phyloP scores from a whole-genome alignment of 2,797 vertebrate species.

The Enteromius anoplus region DNA sequence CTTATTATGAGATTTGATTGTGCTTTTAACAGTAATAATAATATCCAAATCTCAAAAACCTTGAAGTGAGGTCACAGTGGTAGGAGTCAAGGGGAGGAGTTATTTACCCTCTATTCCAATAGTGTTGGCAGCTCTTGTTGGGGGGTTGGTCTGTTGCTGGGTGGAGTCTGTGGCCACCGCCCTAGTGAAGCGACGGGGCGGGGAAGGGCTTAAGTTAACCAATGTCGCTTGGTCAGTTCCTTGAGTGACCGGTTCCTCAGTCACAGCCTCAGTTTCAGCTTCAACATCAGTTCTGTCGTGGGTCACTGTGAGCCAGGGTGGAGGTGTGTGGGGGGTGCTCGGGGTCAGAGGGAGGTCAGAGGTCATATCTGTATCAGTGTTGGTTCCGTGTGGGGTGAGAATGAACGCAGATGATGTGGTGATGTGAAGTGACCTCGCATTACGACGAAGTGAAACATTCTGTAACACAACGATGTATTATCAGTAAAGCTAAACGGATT shows the following conservation, averaged over 20 bases:
- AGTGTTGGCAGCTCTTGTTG: conserved; percentile 79
- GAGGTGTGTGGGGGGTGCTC: conserved; percentile 41
- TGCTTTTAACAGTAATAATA: not conserved
- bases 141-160: conserved; percentile 71
- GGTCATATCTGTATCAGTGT: conserved; percentile 48
- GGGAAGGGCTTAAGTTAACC: conserved; percentile 76
- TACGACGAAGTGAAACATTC: conserved; percentile 66
- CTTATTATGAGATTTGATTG: not conserved
- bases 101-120: conserved; percentile 83
- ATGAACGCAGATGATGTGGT: conserved; percentile 76
- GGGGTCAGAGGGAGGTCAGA: conserved; percentile 65
- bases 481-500: not conserved
- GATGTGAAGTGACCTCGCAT: conserved; percentile 82
- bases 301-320: conserved; percentile 35
- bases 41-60: not conserved
- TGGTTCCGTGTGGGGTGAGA: conserved; percentile 67
- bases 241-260: conserved; percentile 63
- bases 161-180: conserved; percentile 65
- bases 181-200: conserved; percentile 66
- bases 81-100: not conserved
- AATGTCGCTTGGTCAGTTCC: conserved; percentile 79
- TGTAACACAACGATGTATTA: conserved; percentile 47
- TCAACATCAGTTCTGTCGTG: conserved; percentile 25
- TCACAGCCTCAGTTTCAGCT: conserved; percentile 69
- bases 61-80: not conserved